A percentile compares a stretch with the other conserved stretches of the same genome.
Evolutionary conservation across 2,113 vertebrate genomes (phyloP).

Genomic region (Dromiciops gliroides): DNA sequence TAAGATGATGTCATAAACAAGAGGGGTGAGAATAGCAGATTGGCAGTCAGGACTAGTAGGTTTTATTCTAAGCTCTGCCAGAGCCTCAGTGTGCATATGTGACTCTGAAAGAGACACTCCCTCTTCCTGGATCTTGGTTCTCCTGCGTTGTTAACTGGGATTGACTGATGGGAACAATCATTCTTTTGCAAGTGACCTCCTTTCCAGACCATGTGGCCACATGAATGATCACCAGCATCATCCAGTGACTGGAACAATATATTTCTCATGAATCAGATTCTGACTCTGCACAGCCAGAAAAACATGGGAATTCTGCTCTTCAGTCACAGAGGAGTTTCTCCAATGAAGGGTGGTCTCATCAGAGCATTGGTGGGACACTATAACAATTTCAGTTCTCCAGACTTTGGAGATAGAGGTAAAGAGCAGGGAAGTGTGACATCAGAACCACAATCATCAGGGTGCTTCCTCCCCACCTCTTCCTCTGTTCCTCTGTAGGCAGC

Average conservation of each 20-base stretch:
- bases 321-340: neutral
- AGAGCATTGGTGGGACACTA: too few relatives aligned
- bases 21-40: neutral
- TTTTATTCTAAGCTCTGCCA: neutral
- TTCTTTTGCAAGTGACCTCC: neutral
- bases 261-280: neutral
- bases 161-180: neutral
- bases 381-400: neutral
- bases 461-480: accelerated
- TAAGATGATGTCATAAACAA: neutral
- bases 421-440: too few relatives aligned
- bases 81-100: neutral
- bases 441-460: too few relatives aligned
- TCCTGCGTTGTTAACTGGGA: neutral
- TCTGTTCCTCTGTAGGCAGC: neutral
- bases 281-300: neutral
- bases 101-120: neutral
- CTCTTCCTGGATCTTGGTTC: neutral
- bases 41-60: neutral
- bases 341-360: neutral
- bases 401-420: too few relatives aligned
- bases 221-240: neutral
- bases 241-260: too few relatives aligned
- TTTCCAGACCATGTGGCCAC: neutral
- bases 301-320: neutral